These are phyloP conservation scores for Macropus fuliginosus DNA, from an alignment of 2,797 vertebrate genomes.

Conservation along the genomic window DNA sequence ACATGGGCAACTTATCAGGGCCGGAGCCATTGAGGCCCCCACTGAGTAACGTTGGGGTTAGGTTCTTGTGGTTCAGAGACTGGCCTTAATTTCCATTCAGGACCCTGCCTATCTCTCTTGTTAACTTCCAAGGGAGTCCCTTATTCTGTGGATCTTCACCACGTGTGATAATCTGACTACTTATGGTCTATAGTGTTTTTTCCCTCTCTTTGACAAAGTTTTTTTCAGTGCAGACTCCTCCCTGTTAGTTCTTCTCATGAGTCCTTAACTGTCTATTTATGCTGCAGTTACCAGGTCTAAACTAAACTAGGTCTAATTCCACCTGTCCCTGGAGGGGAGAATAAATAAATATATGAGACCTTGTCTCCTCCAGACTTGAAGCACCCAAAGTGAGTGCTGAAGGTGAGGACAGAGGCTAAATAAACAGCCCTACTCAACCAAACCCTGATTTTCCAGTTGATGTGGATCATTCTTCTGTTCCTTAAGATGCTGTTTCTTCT, in stretches of 20 bases:
- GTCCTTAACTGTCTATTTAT: not conserved
- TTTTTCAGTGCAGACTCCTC: not conserved
- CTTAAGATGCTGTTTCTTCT: not conserved
- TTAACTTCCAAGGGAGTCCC: not conserved
- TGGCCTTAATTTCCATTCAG: not conserved
- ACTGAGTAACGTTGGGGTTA: conserved; percentile 12
- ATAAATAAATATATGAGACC: not conserved
- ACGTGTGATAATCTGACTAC: not conserved
- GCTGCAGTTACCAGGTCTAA: not conserved
- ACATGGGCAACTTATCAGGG: conserved; percentile 14
- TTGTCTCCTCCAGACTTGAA: not conserved
- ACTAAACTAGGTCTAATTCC: not conserved
- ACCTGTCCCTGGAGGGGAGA: not conserved
- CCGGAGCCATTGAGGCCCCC: not conserved
- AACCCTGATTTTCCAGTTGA: not conserved
- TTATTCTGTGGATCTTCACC: not conserved
- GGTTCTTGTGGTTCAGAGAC: conserved; percentile 23
- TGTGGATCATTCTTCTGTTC: not conserved
- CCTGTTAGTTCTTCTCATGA: conserved; percentile 11
- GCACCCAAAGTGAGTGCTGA: not conserved
- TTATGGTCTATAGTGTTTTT: conserved; percentile 3
- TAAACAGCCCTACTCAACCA: not conserved
- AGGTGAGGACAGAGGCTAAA: not conserved
- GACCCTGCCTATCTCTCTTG: not conserved
- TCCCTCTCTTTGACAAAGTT: not conserved